These are phyloP conservation scores for Pardosa pseudoannulata DNA, from an alignment of 2,888 invertebrate genomes.

Conservation along the genomic window DNA sequence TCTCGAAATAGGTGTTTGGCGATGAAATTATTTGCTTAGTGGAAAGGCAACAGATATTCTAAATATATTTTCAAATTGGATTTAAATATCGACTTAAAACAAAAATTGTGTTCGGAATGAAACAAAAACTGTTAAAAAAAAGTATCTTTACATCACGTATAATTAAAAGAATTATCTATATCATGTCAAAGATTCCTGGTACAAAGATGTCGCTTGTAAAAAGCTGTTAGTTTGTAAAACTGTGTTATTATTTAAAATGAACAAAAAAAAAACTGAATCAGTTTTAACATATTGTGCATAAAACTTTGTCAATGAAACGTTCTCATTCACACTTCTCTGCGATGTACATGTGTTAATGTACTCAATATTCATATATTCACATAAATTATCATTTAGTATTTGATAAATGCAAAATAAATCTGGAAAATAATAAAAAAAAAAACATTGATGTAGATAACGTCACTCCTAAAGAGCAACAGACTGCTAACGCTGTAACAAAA, in stretches of 20 bases:
- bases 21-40: no score
- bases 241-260: conserved; percentile 10
- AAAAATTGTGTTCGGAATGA: no score
- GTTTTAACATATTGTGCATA: conserved; percentile 15
- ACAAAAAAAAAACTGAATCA: conserved; percentile 4
- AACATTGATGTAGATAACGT: not conserved
- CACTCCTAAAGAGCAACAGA: not conserved
- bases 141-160: no score
- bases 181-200: not conserved
- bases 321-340: conserved; percentile 3
- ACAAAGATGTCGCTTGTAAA: not conserved
- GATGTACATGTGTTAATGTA: conserved; percentile 5
- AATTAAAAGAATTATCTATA: no score
- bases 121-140: no score
- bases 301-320: not conserved
- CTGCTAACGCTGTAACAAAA: not conserved
- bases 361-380: not conserved
- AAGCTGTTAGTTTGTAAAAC: conserved; percentile 3
- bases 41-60: no score
- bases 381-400: not conserved
- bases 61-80: no score
- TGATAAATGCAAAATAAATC: conserved; percentile 5
- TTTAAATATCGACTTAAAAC: no score
- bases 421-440: no score
- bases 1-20: no score